These are phyloP conservation scores for Lucilia sericata DNA, from an alignment of 1,140 invertebrate species.

Conservation along the genomic window DNA sequence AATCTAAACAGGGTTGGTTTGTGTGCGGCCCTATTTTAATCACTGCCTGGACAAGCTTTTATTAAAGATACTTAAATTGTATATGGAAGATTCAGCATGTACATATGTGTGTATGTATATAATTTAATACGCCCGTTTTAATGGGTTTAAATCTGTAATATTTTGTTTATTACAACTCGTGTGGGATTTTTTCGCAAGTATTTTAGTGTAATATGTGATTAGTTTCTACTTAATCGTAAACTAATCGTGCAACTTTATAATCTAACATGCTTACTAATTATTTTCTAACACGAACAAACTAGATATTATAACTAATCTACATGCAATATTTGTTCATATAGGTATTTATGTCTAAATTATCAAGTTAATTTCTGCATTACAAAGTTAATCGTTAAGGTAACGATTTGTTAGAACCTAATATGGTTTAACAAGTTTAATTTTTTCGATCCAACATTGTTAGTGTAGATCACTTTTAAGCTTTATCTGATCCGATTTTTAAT, in stretches of 20 bases:
- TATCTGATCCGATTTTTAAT: too few relatives aligned
- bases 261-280: too few relatives aligned
- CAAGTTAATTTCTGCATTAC: not conserved
- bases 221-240: too few relatives aligned
- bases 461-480: not conserved
- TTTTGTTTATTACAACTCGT: not conserved
- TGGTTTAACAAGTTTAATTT: not conserved
- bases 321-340: too few relatives aligned
- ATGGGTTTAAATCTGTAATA: too few relatives aligned
- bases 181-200: not conserved
- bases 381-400: not conserved
- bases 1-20: slow-evolving; percentile 63
- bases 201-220: not conserved
- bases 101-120: not conserved
- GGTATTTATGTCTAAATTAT: too few relatives aligned
- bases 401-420: not conserved
- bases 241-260: too few relatives aligned
- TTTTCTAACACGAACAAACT: too few relatives aligned
- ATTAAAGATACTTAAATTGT: not conserved
- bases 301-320: too few relatives aligned
- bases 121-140: not conserved
- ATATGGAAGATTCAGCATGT: not conserved
- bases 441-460: not conserved
- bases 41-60: not conserved
- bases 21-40: not conserved